phyloP scores from a whole-genome alignment of 2,888 invertebrate species.

The Agrochola lota region DNA sequence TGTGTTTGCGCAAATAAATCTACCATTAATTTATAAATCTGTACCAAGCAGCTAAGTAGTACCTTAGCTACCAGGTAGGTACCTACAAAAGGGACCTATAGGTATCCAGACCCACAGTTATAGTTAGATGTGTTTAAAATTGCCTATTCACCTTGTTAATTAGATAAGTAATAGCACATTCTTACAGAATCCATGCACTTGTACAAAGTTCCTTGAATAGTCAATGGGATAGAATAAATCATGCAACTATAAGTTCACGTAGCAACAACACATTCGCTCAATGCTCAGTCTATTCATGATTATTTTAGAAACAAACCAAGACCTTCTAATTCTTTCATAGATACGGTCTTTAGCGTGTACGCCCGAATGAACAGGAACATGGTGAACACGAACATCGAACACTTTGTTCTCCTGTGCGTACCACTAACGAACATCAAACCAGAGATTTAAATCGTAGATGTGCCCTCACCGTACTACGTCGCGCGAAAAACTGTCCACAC shows the following conservation, averaged over 20 bases:
- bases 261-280: not conserved
- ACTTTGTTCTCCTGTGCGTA: too few species aligned
- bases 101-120: not conserved
- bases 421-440: too few species aligned
- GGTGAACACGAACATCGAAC: too few species aligned
- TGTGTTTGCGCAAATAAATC: not conserved
- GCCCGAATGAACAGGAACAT: too few species aligned
- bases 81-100: not conserved
- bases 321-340: not conserved
- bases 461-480: too few species aligned
- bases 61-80: not conserved
- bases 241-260: conserved; percentile 12
- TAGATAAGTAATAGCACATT: conserved; percentile 24
- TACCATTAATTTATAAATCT: not conserved
- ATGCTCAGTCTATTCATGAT: not conserved
- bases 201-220: conserved; percentile 2
- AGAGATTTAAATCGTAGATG: too few species aligned
- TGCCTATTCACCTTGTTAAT: not conserved
- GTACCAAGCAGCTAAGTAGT: not conserved
- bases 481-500: too few species aligned
- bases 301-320: not conserved
- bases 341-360: too few species aligned
- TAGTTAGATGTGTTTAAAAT: not conserved
- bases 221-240: not conserved
- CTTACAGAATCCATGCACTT: conserved; percentile 16